These are phyloP conservation scores for Perca fluviatilis DNA, from an alignment of 2,113 vertebrate genomes.

Conservation along the genomic window DNA sequence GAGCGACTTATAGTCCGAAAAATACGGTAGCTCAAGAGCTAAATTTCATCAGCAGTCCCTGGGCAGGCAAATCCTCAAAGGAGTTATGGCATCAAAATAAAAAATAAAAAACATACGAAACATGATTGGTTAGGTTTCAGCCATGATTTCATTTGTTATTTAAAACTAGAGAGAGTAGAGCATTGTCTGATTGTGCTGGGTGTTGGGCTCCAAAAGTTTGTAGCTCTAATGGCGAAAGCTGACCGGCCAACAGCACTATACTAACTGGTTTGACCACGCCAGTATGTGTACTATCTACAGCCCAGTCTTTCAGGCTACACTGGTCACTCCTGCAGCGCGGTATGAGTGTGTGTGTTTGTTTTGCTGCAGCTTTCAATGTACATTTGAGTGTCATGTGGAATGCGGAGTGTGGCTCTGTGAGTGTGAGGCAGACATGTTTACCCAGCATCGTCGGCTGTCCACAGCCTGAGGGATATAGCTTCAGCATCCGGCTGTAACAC, in stretches of 20 bases:
- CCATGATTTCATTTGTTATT: no score
- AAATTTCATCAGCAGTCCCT: no score
- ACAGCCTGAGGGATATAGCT: constrained; percentile 12
- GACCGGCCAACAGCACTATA: neutral
- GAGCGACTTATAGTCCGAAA: no score
- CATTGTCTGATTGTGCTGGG: no score
- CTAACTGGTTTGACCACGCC: constrained; percentile 46
- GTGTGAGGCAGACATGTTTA: constrained; percentile 12
- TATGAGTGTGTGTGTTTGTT: neutral
- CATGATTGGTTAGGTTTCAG: no score
- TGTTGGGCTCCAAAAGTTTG: no score
- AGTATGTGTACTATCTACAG: neutral
- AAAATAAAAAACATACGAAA: no score
- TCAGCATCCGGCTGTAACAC: constrained; percentile 26
- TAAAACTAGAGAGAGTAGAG: no score
- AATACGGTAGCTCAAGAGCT: no score
- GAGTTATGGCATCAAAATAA: no score
- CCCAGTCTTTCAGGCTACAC: neutral
- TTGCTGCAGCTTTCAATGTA: constrained; percentile 1
- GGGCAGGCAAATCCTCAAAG: no score
- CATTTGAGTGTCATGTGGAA: constrained; percentile 2
- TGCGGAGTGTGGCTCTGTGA: neutral
- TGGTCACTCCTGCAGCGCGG: neutral
- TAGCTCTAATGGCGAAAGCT: no score
- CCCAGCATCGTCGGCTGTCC: constrained; percentile 6